A percentile compares a stretch with the other conserved stretches of the same genome.
Evolutionary conservation across 2,113 vertebrate species (phyloP).

Genomic region (Sus scrofa): DNA sequence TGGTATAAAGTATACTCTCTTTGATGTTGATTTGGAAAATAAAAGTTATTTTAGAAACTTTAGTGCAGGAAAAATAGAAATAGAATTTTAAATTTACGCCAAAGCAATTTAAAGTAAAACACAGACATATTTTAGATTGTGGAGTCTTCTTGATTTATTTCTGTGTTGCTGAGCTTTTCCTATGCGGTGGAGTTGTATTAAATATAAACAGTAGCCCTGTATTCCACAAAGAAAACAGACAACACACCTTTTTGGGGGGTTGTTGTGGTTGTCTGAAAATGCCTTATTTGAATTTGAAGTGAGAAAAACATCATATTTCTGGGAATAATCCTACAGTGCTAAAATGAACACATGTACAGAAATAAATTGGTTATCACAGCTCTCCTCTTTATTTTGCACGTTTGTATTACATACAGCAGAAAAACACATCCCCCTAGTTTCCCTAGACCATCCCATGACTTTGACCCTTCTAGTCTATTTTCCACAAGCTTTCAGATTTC

Average conservation of each 20-base stretch:
- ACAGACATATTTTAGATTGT: not conserved
- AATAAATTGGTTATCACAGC: constrained; percentile 1
- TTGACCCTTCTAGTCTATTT: not conserved
- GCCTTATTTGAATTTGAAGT: constrained; percentile 33
- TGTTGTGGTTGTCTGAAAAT: not conserved
- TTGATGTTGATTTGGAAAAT: not conserved
- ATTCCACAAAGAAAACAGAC: not conserved
- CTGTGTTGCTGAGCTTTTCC: not conserved
- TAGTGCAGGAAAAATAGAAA: not conserved
- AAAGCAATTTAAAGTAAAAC: not conserved
- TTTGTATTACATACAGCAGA: not conserved
- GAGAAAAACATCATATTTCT: constrained; percentile 16
- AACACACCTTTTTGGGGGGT: not conserved
- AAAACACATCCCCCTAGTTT: not conserved
- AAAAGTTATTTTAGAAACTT: constrained; percentile 22
- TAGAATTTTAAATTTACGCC: not conserved
- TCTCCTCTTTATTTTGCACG: not conserved
- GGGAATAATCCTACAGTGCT: not conserved
- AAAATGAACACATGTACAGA: not conserved
- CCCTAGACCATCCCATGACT: not conserved
- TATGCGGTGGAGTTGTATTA: not conserved
- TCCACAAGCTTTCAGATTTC: not conserved
- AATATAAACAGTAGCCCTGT: not conserved
- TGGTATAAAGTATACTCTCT: not conserved
- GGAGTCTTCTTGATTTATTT: not conserved